A percentile compares a stretch with the other conserved stretches of the same genome.
Conservation (phyloP, 2,888 invertebrate species). For the Dinocampus coccinellae region DNA sequence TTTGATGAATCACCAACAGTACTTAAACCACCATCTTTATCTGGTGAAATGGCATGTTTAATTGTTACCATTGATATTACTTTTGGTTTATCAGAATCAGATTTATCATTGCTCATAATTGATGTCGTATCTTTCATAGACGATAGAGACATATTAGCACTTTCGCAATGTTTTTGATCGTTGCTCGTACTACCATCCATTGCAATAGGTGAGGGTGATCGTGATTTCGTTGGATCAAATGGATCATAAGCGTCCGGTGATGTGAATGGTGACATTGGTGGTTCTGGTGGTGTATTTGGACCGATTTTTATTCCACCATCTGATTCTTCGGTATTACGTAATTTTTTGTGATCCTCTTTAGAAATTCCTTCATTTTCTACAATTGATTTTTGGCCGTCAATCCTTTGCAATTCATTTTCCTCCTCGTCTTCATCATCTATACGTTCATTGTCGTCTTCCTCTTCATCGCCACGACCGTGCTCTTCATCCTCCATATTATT, state of each 20-base stretch:
- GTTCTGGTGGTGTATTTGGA: constrained; percentile 80
- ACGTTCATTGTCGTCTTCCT: constrained; percentile 21
- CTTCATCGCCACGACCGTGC: constrained; percentile 2
- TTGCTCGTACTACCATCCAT: constrained; percentile 56
- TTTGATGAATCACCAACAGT: constrained; percentile 48
- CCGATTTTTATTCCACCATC: constrained; percentile 70
- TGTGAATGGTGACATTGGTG: constrained; percentile 77
- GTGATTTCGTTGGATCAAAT: constrained; percentile 89
- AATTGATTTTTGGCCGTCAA: constrained; percentile 41
- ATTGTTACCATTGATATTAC: constrained; percentile 67
- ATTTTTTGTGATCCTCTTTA: constrained; percentile 11
- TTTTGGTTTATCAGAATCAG: constrained; percentile 59
- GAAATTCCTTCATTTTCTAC: constrained; percentile 1
- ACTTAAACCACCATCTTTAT: constrained; percentile 50
- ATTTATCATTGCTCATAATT: constrained; percentile 34
- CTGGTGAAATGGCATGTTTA: constrained; percentile 59
- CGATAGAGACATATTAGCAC: background rate
- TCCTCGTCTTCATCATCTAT: constrained; percentile 58
- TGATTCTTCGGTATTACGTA: constrained; percentile 63
- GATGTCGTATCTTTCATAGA: background rate
- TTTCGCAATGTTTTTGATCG: constrained; percentile 42
- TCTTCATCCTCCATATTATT: constrained; percentile 7
- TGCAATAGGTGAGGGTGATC: constrained; percentile 74
- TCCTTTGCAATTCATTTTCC: constrained; percentile 65
- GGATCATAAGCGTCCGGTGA: constrained; percentile 91